Conservation (phyloP, 2,113 vertebrate species). For the Marmota monax region DNA sequence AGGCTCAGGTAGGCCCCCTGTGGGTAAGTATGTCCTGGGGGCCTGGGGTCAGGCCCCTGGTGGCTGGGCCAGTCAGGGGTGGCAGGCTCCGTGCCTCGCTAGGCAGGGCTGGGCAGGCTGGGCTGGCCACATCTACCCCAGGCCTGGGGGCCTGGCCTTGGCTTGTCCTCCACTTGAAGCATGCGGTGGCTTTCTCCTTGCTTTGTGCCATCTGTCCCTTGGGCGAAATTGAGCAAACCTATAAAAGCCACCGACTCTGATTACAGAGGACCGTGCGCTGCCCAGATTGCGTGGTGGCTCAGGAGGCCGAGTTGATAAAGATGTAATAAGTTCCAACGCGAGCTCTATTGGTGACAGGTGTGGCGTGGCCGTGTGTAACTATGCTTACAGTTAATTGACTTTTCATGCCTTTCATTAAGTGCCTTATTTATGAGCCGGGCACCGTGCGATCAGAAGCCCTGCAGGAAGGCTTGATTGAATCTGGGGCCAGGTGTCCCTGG, state of each 20-base stretch:
- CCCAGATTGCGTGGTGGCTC: neutral
- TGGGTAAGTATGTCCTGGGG: neutral
- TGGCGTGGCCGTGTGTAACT: slow-evolving; percentile 75
- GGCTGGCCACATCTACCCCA: neutral
- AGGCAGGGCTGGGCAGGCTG: neutral
- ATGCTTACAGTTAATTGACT: slow-evolving; percentile 83
- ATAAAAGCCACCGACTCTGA: slow-evolving; percentile 66
- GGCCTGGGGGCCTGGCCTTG: neutral
- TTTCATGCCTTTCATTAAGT: slow-evolving; percentile 80
- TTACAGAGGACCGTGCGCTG: neutral
- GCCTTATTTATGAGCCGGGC: slow-evolving; percentile 78
- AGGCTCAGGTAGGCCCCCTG: neutral
- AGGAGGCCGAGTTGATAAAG: slow-evolving; percentile 74
- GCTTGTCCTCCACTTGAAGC: accelerated
- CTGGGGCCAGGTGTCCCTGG: slow-evolving; percentile 38
- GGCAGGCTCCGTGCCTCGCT: accelerated
- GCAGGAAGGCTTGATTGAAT: slow-evolving; percentile 60
- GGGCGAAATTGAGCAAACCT: slow-evolving; percentile 46
- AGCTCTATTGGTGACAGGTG: slow-evolving; percentile 71
- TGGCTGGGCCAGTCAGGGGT: too few species aligned
- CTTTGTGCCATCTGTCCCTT: slow-evolving; percentile 28
- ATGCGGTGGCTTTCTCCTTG: neutral
- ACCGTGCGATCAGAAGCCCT: neutral
- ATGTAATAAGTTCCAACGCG: slow-evolving; percentile 65
- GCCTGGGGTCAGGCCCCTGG: accelerated